Conservation (phyloP, 2,888 invertebrate genomes). For the Theretra japonica region DNA sequence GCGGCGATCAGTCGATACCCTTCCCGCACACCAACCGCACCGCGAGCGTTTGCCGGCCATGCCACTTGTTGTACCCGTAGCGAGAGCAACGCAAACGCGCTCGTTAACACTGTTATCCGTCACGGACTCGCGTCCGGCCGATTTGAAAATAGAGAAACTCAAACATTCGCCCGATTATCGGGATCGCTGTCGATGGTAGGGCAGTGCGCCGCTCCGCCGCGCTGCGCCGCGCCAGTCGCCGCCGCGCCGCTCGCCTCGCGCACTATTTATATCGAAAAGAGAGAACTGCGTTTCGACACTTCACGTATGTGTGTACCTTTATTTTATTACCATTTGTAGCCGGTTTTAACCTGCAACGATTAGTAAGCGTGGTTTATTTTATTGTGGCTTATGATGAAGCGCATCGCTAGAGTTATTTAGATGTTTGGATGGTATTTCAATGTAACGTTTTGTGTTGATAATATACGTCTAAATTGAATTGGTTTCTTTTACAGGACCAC, state of each 20-base stretch:
- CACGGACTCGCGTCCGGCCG: slow-evolving; percentile 62
- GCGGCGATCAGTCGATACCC: slow-evolving; percentile 56
- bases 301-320: slow-evolving; percentile 75
- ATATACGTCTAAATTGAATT: not conserved
- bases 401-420: slow-evolving; percentile 52
- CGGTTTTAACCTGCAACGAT: slow-evolving; percentile 79
- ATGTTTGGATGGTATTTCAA: slow-evolving; percentile 26
- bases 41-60: slow-evolving; percentile 57
- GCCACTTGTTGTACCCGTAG: slow-evolving; percentile 37
- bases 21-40: slow-evolving; percentile 57
- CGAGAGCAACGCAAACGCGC: slow-evolving; percentile 60
- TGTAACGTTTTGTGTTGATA: not conserved
- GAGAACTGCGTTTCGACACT: slow-evolving; percentile 78
- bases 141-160: slow-evolving; percentile 84
- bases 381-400: slow-evolving; percentile 72
- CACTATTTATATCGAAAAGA: slow-evolving; percentile 83
- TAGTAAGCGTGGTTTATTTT: slow-evolving; percentile 75
- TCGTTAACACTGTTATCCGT: slow-evolving; percentile 52
- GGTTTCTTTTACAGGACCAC: not conserved
- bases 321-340: slow-evolving; percentile 83
- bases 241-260: slow-evolving; percentile 58
- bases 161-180: slow-evolving; percentile 81
- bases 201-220: slow-evolving; percentile 69
- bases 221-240: slow-evolving; percentile 55
- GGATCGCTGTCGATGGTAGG: slow-evolving; percentile 82